Conservation (phyloP, 2,888 invertebrate genomes). For the Drosophila glabriapex region DNA sequence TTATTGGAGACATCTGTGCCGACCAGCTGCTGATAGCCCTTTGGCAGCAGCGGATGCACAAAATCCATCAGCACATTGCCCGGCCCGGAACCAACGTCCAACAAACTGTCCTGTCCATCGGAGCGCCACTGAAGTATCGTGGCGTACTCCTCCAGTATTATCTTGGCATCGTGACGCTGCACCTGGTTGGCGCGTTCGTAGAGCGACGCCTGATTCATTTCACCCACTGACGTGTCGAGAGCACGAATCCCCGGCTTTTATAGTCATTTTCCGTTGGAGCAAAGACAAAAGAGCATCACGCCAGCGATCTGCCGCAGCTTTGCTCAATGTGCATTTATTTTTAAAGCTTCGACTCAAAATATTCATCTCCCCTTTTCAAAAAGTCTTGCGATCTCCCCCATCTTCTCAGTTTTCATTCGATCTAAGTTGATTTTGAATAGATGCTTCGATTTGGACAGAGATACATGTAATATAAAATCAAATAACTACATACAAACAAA, state of each 20-base stretch:
- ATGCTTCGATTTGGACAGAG: not conserved
- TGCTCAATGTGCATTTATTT: slow-evolving; percentile 52
- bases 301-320: slow-evolving; percentile 28
- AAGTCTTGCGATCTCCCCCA: not conserved
- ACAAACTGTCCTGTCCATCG: slow-evolving; percentile 86
- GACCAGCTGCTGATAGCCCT: slow-evolving; percentile 86
- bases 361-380: not conserved
- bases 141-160: slow-evolving; percentile 89
- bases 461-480: not conserved
- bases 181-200: slow-evolving; percentile 89
- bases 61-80: slow-evolving; percentile 89
- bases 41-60: slow-evolving; percentile 88
- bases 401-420: not conserved
- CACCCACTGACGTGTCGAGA: slow-evolving; percentile 48
- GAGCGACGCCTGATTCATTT: slow-evolving; percentile 88
- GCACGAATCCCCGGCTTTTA: slow-evolving; percentile 53
- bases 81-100: slow-evolving; percentile 92
- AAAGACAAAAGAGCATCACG: slow-evolving; percentile 23
- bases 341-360: slow-evolving; percentile 52
- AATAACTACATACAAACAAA: not conserved
- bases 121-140: slow-evolving; percentile 87
- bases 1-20: slow-evolving; percentile 90
- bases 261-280: slow-evolving; percentile 24
- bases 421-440: not conserved
- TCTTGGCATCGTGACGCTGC: slow-evolving; percentile 89